These are phyloP conservation scores for Lathronympha strigana DNA, from an alignment of 2,888 invertebrate species.

Conservation along the genomic window DNA sequence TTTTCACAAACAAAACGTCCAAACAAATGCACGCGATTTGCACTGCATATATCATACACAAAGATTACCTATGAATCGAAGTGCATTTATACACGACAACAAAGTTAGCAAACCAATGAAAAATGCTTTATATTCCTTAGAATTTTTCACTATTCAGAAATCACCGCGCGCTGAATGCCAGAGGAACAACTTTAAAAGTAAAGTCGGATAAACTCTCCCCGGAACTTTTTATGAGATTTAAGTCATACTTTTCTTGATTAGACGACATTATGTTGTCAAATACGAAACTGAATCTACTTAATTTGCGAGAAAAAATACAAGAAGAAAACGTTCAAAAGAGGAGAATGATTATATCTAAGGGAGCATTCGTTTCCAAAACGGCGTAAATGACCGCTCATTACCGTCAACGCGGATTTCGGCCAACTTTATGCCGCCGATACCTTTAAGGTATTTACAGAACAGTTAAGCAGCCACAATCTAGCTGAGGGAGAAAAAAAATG, in stretches of 20 bases:
- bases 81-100: conserved; percentile 64
- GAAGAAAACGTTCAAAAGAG: conserved; percentile 52
- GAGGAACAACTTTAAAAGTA: conserved; percentile 73
- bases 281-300: conserved; percentile 69
- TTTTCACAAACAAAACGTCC: conserved; percentile 39
- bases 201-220: conserved; percentile 70
- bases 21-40: conserved; percentile 16
- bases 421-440: conserved; percentile 78
- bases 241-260: conserved; percentile 78
- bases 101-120: conserved; percentile 65
- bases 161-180: conserved; percentile 72
- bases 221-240: conserved; percentile 76
- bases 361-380: conserved; percentile 77
- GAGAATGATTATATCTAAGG: conserved; percentile 68
- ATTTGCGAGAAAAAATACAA: conserved; percentile 56
- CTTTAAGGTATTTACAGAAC: conserved; percentile 81
- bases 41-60: conserved; percentile 50
- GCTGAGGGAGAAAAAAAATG: conserved; percentile 70
- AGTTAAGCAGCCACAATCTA: conserved; percentile 72
- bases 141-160: conserved; percentile 79
- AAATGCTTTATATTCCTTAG: conserved; percentile 68
- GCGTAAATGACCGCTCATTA: conserved; percentile 78
- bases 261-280: conserved; percentile 71
- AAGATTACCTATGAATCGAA: conserved; percentile 54
- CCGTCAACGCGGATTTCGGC: conserved; percentile 73